phyloP scores from a whole-genome alignment of 2,113 vertebrate species.

The Cephalopholis sonnerati region DNA sequence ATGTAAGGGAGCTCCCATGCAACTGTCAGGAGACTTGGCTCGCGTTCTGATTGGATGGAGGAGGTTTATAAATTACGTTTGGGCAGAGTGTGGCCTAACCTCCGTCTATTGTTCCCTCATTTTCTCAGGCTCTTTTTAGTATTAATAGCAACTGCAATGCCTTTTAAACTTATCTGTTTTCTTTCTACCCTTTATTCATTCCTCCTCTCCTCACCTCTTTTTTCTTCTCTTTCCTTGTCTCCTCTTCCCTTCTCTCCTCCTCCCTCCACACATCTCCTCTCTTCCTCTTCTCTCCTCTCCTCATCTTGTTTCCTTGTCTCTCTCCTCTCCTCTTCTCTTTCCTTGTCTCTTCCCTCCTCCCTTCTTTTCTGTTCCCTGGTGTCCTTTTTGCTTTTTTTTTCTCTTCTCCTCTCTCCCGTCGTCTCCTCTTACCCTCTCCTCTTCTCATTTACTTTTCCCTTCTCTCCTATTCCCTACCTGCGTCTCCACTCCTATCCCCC shows the following conservation, averaged over 20 bases:
- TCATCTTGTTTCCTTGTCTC: too few species aligned
- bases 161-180: background rate
- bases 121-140: background rate
- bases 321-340: too few species aligned
- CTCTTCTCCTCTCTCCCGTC: too few species aligned
- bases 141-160: background rate
- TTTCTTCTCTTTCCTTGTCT: too few species aligned
- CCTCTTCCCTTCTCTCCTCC: background rate
- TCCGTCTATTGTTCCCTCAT: background rate
- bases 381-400: too few species aligned
- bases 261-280: background rate
- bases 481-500: too few species aligned
- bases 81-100: background rate
- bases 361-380: too few species aligned
- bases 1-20: constrained; percentile 44
- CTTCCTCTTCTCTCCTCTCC: too few species aligned
- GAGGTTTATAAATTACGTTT: constrained; percentile 5
- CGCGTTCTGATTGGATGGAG: constrained; percentile 23
- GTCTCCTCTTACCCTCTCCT: too few species aligned
- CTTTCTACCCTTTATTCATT: background rate
- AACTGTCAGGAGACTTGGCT: constrained; percentile 25
- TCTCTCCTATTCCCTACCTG: too few species aligned
- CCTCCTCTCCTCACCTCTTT: background rate
- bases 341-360: too few species aligned
- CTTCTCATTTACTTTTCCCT: too few species aligned